Base-by-base conservation (phyloP, 2,797 vertebrate species). In the Rhynchonycteris naso region DNA sequence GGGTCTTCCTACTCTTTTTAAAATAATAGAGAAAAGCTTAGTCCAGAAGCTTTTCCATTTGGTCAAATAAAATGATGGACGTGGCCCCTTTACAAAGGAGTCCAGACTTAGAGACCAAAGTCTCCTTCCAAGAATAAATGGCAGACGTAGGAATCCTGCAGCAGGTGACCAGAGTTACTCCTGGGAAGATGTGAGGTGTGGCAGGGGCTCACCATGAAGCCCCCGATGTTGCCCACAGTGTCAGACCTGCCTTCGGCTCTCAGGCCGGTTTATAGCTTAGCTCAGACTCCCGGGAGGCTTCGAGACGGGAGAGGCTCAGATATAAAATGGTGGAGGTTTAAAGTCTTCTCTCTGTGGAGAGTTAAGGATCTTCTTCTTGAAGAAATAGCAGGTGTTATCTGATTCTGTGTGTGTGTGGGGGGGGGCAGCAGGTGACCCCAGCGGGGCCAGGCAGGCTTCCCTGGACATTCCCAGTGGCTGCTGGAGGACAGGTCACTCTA, bases 151-250 rank as follows among this genome's bases (percentile, higher is more conserved):
- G 35, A 66, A 30, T 52, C 9, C 9, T 33, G 19, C 6, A 58
- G 68, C 52, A 28, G 11, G 56, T 12, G 61, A 14, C 21, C 14
- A 3, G 11, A 5, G 59, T 59, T 43, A 35, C 12, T 35, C 2
- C 19, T 0, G 66, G 83, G n/a, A 38, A 56, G 26, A 22, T 0
- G 65, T 16, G 30, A 56, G 24, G 1, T 24, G 2, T 5, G 9
- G 8, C 1, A 0, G 0, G 15, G 14, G 4, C 4, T 33, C 7
- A 18, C 24, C 18, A 8, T 0, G 33, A 76, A 54, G 15, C 24
- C 10, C 43, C 38, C 15, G 43, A 14, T 0, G 2, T 4, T 11
- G 28, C 16, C 65, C 81, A 21, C 30, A 21, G 7, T 0, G 30
- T 33, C 61, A 50, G 2, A 7, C 24, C 54, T 28, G 26, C 9